Evolutionary conservation across 2,797 vertebrate genomes (phyloP).

Genomic region (Galago senegalensis): DNA sequence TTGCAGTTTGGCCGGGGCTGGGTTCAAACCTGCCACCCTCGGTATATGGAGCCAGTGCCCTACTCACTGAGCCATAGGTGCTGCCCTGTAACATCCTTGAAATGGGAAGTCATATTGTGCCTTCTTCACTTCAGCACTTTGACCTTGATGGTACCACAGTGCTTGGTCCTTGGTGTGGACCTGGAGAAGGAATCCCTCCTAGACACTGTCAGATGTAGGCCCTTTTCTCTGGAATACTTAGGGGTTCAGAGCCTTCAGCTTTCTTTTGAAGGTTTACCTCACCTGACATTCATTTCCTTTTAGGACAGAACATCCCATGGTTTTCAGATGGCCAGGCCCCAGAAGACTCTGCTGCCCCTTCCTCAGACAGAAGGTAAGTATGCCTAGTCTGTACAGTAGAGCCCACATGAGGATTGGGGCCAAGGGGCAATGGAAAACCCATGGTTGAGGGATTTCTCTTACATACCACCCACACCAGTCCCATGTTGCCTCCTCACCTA

Average conservation of each 20-base stretch:
- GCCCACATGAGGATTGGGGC: neutral
- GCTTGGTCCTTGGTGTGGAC: neutral
- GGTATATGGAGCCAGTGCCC: too few relatives aligned
- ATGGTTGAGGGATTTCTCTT: neutral
- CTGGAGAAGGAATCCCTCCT: neutral
- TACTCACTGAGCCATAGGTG: too few relatives aligned
- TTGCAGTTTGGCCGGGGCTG: too few relatives aligned
- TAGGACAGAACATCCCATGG: neutral
- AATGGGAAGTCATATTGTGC: neutral
- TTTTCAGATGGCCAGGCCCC: neutral
- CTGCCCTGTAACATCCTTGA: neutral
- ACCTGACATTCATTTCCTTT: neutral
- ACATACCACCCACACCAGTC: neutral
- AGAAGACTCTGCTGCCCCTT: neutral
- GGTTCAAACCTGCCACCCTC: too few relatives aligned
- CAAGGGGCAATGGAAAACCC: neutral
- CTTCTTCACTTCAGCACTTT: neutral
- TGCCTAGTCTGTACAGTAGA: neutral
- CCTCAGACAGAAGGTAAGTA: conserved; percentile 47
- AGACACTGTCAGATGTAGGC: neutral
- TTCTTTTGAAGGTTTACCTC: neutral
- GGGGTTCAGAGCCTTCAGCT: neutral
- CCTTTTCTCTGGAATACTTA: neutral
- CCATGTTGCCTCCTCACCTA: neutral
- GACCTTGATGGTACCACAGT: neutral